Base-by-base conservation (phyloP, 2,888 invertebrate genomes). In the Melanostoma scalare region DNA sequence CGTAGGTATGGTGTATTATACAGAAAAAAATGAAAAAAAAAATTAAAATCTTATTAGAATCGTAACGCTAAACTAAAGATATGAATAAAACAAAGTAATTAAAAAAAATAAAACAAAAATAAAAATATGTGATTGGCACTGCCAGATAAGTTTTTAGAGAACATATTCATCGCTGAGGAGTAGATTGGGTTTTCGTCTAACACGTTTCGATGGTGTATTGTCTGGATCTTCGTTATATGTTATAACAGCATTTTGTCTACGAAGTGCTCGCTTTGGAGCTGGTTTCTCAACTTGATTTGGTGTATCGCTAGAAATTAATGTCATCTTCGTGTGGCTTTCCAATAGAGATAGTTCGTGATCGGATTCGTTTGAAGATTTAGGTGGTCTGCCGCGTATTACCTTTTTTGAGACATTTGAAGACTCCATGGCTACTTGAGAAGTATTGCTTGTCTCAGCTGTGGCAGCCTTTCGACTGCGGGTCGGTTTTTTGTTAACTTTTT, bases 171-270 rank as follows among this genome's bases (percentile, higher is more conserved):
- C 72, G 10, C 38, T 31, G 6, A 72, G 6, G 1, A 72, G 63
- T 38, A 56, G 46, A 6, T 36, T 73, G 1, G 77, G 77, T 36
- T 82, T 77, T 2, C 82, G 77, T 50, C 82, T 56, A 3, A 52
- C 5, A 30, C 73, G 61, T 20, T 73, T 77, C 2, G 76, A 73
- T 6, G 79, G 79, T 6, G 81, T 72, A 8, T 53, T 10, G 2
- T 55, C 3, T 35, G 52, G 56, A 10, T 55, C 58, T 6, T 68
- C 10, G 31, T 53, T 68, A n/a, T n/a, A n/a, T 9, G 65, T 30
- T 42, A 6, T 20, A 20, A 20, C 20, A 20, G 30, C 6, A 36
- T 40, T 38, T 63, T 20, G 20, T 20, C 63, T 63, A 63, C 46
- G 48, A 42, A 44, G 53, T 8, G 30, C 40, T 40, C 72, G 46